Evolutionary conservation across 2,888 invertebrate genomes (phyloP).

Genomic region (Cotesia congregata): DNA sequence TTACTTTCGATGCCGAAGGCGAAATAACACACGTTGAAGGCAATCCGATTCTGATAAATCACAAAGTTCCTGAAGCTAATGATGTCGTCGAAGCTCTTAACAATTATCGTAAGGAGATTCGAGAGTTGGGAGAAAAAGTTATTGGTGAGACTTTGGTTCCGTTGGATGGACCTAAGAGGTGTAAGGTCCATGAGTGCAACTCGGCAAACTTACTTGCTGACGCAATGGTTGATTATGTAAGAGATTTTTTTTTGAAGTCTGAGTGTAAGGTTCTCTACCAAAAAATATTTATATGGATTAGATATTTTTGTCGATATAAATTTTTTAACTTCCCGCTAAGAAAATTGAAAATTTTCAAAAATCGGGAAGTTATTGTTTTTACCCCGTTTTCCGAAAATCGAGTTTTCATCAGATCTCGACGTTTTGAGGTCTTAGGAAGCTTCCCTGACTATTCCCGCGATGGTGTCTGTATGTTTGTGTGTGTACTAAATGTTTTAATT

Average conservation of each 20-base stretch:
- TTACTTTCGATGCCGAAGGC: constrained; percentile 80
- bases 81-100: constrained; percentile 76
- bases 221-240: constrained; percentile 78
- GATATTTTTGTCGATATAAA: too few relatives aligned
- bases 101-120: constrained; percentile 72
- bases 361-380: too few relatives aligned
- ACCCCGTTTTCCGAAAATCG: too few relatives aligned
- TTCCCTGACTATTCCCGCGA: too few relatives aligned
- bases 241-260: constrained; percentile 37
- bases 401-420: too few relatives aligned
- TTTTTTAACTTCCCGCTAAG: too few relatives aligned
- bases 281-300: too few relatives aligned
- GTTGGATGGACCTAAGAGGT: constrained; percentile 61
- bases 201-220: constrained; percentile 87
- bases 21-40: constrained; percentile 79
- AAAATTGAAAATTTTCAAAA: too few relatives aligned
- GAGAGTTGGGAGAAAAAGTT: neutral
- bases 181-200: constrained; percentile 82
- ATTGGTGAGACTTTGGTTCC: constrained; percentile 72
- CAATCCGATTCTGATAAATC: constrained; percentile 82
- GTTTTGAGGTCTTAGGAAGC: too few relatives aligned
- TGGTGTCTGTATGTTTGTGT: too few relatives aligned
- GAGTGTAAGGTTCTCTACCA: too few relatives aligned
- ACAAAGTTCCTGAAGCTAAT: constrained; percentile 74
- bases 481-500: too few relatives aligned